Evolutionary conservation across 2,113 vertebrate genomes (phyloP), one percentile per base, ranked within the genome.

Genomic region (Alexandromys fortis): DNA sequence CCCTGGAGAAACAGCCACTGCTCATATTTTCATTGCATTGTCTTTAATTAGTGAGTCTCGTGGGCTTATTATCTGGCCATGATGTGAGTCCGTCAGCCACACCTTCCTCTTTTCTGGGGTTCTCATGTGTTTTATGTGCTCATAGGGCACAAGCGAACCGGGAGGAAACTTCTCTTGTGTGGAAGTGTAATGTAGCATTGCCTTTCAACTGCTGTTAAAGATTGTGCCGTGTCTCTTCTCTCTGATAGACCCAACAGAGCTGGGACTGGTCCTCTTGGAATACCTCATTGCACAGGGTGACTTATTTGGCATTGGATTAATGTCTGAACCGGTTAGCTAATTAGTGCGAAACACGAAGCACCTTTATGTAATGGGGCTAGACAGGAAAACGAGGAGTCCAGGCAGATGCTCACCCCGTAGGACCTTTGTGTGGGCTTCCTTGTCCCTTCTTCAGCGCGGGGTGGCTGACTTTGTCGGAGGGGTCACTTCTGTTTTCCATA

Each of bases 251-350:
- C 92, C 77, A 72, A 45, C 87, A 88, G 96, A 97, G 22, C 73
- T 73, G 79, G 89, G 73, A 73, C 61, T 91, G 91, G 26, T 92
- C 30, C 82, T 96, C 95, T 87, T 92, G 49, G 95, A 79, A 92
- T 47, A 33, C 97, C 92, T 98, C 79, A 73, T 96, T 95, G 92
- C 28, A 96, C 70, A 67, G 49, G n/a, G 49, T 45, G 76, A 72
- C 87, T 96, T 83, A 55, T 78, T 97, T 96, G 96, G 97, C 94
- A 91, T 79, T 97, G 97, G 96, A 98, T 98, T 98, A 98, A 95
- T 98, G 98, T 98, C 97, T 89, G 97, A 97, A 95, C 61, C 90
- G 97, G 94, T 98, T 97, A 98, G 94, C 55, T 98, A 97, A 98
- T 97, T 98, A 97, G 61, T 94, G 78, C 96, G 96, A 98, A 98